These are phyloP conservation scores for Tychaedon coryphoeus DNA, from an alignment of 2,113 vertebrate species.

Conservation along the genomic window DNA sequence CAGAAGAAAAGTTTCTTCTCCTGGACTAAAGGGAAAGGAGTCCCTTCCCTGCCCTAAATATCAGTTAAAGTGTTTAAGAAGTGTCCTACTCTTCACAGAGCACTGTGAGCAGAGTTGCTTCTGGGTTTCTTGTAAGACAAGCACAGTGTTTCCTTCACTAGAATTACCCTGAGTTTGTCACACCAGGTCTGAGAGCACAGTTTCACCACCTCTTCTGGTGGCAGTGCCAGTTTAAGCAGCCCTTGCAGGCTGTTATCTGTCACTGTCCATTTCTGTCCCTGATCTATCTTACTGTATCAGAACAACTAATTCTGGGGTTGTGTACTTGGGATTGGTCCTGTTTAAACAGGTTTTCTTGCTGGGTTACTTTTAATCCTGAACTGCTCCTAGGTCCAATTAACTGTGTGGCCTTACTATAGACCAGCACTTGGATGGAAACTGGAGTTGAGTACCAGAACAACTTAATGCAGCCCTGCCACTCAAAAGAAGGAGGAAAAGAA, in stretches of 20 bases:
- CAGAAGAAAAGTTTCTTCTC: not conserved
- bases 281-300: not conserved
- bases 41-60: not conserved
- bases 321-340: not conserved
- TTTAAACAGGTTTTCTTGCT: not conserved
- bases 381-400: not conserved
- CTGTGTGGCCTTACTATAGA: not conserved
- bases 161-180: not conserved
- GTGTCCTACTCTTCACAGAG: not conserved
- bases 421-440: not conserved
- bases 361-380: not conserved
- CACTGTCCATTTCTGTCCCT: not conserved
- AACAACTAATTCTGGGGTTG: not conserved
- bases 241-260: not conserved
- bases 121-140: not conserved
- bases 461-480: not conserved
- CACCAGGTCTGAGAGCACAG: not conserved
- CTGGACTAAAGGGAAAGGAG: not conserved
- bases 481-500: not conserved
- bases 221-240: not conserved
- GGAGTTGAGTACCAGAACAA: not conserved
- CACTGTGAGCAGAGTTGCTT: not conserved
- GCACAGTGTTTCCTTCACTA: not conserved
- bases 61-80: not conserved
- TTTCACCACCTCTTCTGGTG: not conserved